phyloP scores from a whole-genome alignment of 2,888 invertebrate species.

The Aplocera efformata region DNA sequence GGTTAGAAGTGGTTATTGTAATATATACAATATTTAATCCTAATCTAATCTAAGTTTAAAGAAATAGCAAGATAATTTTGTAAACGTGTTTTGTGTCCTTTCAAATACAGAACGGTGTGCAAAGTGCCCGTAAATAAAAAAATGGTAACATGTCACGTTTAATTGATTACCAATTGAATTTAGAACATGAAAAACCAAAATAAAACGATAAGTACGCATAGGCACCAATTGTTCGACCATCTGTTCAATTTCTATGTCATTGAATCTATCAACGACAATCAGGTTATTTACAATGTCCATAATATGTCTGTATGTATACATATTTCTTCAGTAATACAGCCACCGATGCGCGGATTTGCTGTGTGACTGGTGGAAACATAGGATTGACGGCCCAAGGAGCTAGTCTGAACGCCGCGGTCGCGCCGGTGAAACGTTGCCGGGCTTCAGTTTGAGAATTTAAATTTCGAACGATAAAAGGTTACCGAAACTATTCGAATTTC shows the following conservation, averaged over 20 bases:
- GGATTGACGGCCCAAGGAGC: slow-evolving; percentile 20
- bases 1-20: too few relatives aligned
- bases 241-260: slow-evolving; percentile 50
- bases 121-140: too few relatives aligned
- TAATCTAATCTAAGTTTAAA: too few relatives aligned
- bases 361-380: not conserved
- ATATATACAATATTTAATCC: too few relatives aligned
- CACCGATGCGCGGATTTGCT: too few relatives aligned
- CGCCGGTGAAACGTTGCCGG: slow-evolving; percentile 48
- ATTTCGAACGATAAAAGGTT: slow-evolving; percentile 18
- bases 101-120: too few relatives aligned
- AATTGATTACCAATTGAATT: not conserved
- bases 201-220: slow-evolving; percentile 16
- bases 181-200: slow-evolving; percentile 7
- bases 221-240: slow-evolving; percentile 34
- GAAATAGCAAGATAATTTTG: too few relatives aligned
- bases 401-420: slow-evolving; percentile 52
- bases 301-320: not conserved
- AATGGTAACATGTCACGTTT: not conserved
- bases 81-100: too few relatives aligned
- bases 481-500: slow-evolving; percentile 2
- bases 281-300: slow-evolving; percentile 19
- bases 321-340: too few relatives aligned
- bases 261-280: slow-evolving; percentile 46
- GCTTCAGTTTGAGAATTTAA: slow-evolving; percentile 30